These are phyloP conservation scores for Stenotaenia linearis DNA, from an alignment of 2,888 invertebrate genomes.

Conservation along the genomic window DNA sequence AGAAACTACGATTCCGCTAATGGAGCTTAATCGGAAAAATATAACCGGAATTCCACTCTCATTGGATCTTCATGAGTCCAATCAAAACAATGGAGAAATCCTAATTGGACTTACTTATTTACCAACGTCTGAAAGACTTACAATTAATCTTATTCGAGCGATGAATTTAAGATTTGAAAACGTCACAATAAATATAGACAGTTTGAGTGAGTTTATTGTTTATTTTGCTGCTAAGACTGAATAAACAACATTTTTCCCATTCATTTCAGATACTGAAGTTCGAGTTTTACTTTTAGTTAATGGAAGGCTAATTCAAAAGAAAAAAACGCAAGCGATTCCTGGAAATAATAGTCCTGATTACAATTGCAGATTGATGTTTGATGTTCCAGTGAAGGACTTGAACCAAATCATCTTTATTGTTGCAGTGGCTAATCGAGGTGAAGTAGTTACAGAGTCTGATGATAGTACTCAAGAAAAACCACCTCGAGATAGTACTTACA, in stretches of 20 bases:
- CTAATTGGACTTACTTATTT: conserved; percentile 8
- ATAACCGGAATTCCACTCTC: background rate
- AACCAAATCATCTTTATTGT: background rate
- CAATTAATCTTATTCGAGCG: background rate
- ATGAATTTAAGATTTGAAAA: conserved; percentile 29
- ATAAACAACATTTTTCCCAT: background rate
- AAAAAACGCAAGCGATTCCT: background rate
- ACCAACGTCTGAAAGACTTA: conserved; percentile 17
- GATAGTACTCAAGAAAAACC: background rate
- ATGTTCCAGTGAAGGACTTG: background rate
- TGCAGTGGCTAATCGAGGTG: background rate
- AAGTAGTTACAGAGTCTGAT: background rate
- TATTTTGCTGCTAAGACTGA: background rate
- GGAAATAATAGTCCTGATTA: conserved; percentile 1
- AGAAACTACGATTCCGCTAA: background rate
- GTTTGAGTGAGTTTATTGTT: background rate
- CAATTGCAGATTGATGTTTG: background rate
- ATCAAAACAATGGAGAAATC: conserved; percentile 24
- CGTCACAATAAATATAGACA: background rate
- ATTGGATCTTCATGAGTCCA: conserved; percentile 1
- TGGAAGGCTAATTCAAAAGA: background rate
- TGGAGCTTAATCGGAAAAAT: background rate
- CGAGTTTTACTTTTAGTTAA: background rate
- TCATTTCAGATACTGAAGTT: background rate
- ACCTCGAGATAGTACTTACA: background rate